A percentile compares a stretch with the other conserved stretches of the same genome.
Evolutionary conservation across 2,888 invertebrate species (phyloP).

Genomic region (Cacoxenus indagator): DNA sequence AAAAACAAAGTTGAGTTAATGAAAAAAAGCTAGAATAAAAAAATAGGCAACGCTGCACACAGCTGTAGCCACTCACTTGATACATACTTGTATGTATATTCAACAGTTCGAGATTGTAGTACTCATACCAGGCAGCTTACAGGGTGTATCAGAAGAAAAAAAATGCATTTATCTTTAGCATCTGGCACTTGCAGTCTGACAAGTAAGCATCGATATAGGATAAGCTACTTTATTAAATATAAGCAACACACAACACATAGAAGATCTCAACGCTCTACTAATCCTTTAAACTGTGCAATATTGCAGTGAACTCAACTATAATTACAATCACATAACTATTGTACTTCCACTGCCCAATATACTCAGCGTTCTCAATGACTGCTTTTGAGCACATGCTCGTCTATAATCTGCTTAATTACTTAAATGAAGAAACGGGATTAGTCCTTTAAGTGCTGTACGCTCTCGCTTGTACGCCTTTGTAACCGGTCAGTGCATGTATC

Average conservation of each 20-base stretch:
- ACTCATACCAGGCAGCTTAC: no score
- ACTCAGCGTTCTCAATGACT: background rate
- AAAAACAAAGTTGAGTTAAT: background rate
- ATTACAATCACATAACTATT: background rate
- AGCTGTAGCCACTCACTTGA: no score
- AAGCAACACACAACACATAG: no score
- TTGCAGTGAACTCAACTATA: no score
- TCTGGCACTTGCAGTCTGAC: no score
- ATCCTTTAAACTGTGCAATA: no score
- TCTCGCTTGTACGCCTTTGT: background rate
- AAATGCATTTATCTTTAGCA: no score
- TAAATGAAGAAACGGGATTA: slow-evolving; percentile 49
- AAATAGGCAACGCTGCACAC: background rate
- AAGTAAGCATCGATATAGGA: no score
- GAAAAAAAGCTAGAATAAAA: background rate
- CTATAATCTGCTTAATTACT: slow-evolving; percentile 48
- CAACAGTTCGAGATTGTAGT: background rate
- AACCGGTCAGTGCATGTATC: background rate
- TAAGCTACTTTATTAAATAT: no score
- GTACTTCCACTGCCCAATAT: background rate
- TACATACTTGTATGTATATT: background rate
- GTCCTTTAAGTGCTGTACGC: slow-evolving; percentile 23
- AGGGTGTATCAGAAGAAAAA: no score
- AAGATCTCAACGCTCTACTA: no score
- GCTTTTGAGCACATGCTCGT: background rate